These are phyloP conservation scores for Campoplex capitator DNA, from an alignment of 2,888 invertebrate genomes.

Conservation along the genomic window DNA sequence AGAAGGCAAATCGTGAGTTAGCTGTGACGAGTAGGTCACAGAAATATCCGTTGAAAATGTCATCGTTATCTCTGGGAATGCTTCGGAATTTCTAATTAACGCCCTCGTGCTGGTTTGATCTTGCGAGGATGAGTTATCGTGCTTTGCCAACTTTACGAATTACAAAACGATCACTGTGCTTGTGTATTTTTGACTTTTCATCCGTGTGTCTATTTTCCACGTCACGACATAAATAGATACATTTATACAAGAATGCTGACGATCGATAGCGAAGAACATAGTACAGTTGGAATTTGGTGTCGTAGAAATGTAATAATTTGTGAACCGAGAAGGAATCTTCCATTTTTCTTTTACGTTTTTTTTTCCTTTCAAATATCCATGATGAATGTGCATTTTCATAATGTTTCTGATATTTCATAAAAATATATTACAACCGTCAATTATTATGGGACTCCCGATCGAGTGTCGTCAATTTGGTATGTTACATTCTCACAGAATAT, in stretches of 20 bases:
- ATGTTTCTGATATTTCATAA: neutral
- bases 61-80: constrained; percentile 67
- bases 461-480: neutral
- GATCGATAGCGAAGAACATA: constrained; percentile 11
- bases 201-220: constrained; percentile 19
- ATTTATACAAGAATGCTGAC: neutral
- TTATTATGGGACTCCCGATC: neutral
- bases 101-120: constrained; percentile 58
- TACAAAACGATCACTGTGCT: constrained; percentile 47
- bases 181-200: constrained; percentile 32
- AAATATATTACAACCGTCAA: neutral
- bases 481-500: neutral
- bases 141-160: constrained; percentile 47
- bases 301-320: constrained; percentile 25
- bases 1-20: constrained; percentile 63
- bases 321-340: neutral
- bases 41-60: constrained; percentile 69
- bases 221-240: constrained; percentile 12
- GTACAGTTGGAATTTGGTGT: neutral
- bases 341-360: too few relatives aligned
- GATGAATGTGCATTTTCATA: neutral
- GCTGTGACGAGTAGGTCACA: constrained; percentile 69
- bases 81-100: constrained; percentile 70
- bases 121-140: constrained; percentile 61
- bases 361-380: neutral